Percentiles rank a stretch among this genome's conserved stretches.
These are phyloP conservation scores for Platichthys flesus DNA, from an alignment of 2,113 vertebrate species.

Conservation along the genomic window DNA sequence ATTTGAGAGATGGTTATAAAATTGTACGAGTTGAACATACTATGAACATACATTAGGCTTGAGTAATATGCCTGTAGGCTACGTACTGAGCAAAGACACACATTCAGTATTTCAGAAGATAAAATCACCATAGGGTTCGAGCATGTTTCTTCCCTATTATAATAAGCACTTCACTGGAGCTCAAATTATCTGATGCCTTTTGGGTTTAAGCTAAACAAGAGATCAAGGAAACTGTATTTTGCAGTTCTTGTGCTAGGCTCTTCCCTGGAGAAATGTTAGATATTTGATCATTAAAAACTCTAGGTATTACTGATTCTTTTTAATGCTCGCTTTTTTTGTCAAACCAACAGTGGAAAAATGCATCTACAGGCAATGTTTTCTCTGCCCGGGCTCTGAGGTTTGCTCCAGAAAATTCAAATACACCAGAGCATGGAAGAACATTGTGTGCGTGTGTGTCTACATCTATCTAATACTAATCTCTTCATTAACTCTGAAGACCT, in stretches of 20 bases:
- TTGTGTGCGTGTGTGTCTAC: slow-evolving; percentile 36
- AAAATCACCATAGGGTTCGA: slow-evolving; percentile 31
- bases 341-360: slow-evolving; percentile 49
- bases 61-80: slow-evolving; percentile 20
- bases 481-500: slow-evolving; percentile 72
- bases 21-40: neutral
- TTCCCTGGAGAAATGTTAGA: slow-evolving; percentile 45
- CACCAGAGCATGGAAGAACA: slow-evolving; percentile 9
- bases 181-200: slow-evolving; percentile 56
- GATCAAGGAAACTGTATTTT: slow-evolving; percentile 53
- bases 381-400: slow-evolving; percentile 4
- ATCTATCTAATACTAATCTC: slow-evolving; percentile 73
- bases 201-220: slow-evolving; percentile 61
- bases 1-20: neutral
- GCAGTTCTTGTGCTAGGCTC: slow-evolving; percentile 18
- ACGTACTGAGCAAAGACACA: slow-evolving; percentile 7
- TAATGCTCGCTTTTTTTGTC: slow-evolving; percentile 44
- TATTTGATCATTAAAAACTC: slow-evolving; percentile 55
- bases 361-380: slow-evolving; percentile 52
- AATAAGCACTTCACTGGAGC: slow-evolving; percentile 35
- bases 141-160: slow-evolving; percentile 29
- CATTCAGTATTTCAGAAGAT: slow-evolving; percentile 21
- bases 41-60: neutral
- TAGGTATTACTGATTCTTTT: slow-evolving; percentile 58
- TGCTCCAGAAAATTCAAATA: slow-evolving; percentile 42